Base-by-base conservation (phyloP, 1,140 invertebrate species). In the Spodoptera frugiperda region DNA sequence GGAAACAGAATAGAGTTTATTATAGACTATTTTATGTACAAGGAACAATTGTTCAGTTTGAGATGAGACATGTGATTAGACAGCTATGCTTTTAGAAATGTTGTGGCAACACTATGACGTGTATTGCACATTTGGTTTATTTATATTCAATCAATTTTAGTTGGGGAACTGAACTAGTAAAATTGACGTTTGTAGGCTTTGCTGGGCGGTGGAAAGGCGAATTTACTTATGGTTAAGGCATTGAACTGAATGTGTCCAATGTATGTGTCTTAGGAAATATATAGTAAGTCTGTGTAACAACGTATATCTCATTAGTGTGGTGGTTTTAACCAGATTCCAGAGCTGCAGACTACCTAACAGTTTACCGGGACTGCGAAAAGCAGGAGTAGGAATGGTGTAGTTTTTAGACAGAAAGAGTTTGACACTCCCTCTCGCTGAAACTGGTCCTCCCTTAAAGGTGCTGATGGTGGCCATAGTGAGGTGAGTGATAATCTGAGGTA, bases 31-130 rank as follows among this genome's bases (percentile, higher is more conserved):
- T 17, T 1, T 9, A 0, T 11, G 15, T 15, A 11, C 33, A 15
- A 63, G 33, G 59, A 63, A 63, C 59, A 63, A 63, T 63, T 63
- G 59, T 78, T 77, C 74, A 82, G 72, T 86, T 82, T 78, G 82
- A 92, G 89, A 92, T 92, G 86, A 85, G 86, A 82, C 83, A 86
- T 80, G 79, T 88, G 90, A 92, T 92, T 91, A 88, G 73, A 49
- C 72, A 46, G 57, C 51, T 76, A 73, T 53, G 53, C 63, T 65
- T 63, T 70, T 75, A 39, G 57, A 61, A 76, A 76, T 14, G 77
- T 80, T 81, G 82, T 79, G 30, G 63, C 61, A 68, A 75, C 15
- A 75, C 15, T 44, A 57, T 72, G 68, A 72, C 68, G 68, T 57
- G 53, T 44, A 72, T 46, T 57, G 68, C 68, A 72, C 68, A 72